Evolutionary conservation across 2,888 invertebrate species (phyloP).

Genomic region (Sussaba pulchella): DNA sequence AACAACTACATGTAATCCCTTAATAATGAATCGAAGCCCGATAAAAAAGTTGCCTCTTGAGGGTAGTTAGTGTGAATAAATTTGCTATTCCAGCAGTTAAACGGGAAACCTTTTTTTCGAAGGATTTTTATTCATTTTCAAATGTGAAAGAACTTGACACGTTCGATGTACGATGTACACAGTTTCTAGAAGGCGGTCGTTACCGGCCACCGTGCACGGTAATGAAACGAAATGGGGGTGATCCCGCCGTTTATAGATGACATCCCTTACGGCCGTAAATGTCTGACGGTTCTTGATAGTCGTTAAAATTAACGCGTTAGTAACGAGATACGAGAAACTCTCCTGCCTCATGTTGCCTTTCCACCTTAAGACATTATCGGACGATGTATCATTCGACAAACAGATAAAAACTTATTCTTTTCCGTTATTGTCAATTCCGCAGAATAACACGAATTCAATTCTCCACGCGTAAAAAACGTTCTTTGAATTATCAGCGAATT

Average conservation of each 20-base stretch:
- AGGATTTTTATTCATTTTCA: conserved; percentile 15
- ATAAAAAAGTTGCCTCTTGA: too few relatives aligned
- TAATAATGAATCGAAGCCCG: conserved; percentile 28
- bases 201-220: conserved; percentile 59
- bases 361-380: conserved; percentile 28
- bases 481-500: not conserved
- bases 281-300: conserved; percentile 61
- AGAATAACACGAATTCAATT: not conserved
- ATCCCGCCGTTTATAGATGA: conserved; percentile 64
- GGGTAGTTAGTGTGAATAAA: conserved; percentile 42
- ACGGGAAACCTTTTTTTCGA: conserved; percentile 11
- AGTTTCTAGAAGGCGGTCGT: conserved; percentile 59
- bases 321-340: conserved; percentile 49
- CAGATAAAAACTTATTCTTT: conserved; percentile 7
- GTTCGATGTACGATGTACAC: conserved; percentile 53
- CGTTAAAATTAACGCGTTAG: conserved; percentile 67
- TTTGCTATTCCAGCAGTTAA: conserved; percentile 25
- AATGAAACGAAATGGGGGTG: conserved; percentile 64
- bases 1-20: too few relatives aligned
- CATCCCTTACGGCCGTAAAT: conserved; percentile 67
- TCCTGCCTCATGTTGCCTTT: not conserved
- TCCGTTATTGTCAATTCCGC: too few relatives aligned
- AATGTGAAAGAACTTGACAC: conserved; percentile 47
- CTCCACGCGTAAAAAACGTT: not conserved
- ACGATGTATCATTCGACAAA: conserved; percentile 30